Base-by-base conservation (phyloP, 2,888 invertebrate genomes). In the Parasteatoda lunata region DNA sequence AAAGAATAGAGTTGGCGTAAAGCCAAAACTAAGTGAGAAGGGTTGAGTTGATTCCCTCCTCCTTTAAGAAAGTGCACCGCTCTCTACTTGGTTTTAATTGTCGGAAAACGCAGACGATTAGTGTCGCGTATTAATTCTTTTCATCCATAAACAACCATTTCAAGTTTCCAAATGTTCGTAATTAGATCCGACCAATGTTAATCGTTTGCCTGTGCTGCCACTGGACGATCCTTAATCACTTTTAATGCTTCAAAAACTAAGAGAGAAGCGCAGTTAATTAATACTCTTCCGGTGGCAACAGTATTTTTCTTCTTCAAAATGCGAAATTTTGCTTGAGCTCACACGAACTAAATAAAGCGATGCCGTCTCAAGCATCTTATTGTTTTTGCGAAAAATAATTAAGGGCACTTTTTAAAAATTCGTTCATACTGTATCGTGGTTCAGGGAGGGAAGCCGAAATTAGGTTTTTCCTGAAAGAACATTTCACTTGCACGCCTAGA, bases 221-320 rank as follows among this genome's bases (percentile, higher is more conserved):
- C 65, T 71, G 77, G 85, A 65, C 71, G 77, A 86, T 86, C 80
- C 85, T 86, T 86, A 86, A 86, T 86, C 85, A 86, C 85, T 86
- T 76, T 80, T 86, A 86, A 86, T 86, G 76, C 85, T 48, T 64
- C 51, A 86, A 86, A 86, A 86, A 86, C 76, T 71, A 65, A 79
- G 65, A 11, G 52, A n/a, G 66, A 77, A 66, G 54, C 71, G 85
- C 69, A 86, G 80, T 86, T 86, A 86, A 86, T 86, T 86, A 86
- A 86, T 86, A 80, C 85, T 86, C 69, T n/a, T 65, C 52, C 54
- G 82, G 6, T 45, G 66, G 30, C 8, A 11, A 30, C 66, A 15
- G 64, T 47, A n/a, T 68, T n/a, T 70, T 65, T 66, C 73, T 64
- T 15, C 47, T 77, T 66, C 48, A 13, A 15, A 66, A 54, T 30